A percentile compares a stretch with the other conserved stretches of the same genome.
Evolutionary conservation across 2,797 vertebrate species (phyloP).

Genomic region (Chrysocyon brachyurus): DNA sequence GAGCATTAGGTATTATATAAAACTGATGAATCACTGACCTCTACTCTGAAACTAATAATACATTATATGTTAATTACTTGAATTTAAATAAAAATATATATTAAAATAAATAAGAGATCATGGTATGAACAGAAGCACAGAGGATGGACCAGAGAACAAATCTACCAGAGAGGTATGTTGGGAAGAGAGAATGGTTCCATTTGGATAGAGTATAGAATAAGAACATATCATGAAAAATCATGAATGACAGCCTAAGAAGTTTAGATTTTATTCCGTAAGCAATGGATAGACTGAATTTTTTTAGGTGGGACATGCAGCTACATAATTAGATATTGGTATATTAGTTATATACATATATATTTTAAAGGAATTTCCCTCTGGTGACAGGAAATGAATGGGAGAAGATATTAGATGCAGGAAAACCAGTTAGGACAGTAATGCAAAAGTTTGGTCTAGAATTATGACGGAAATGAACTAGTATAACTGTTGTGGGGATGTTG

Average conservation of each 20-base stretch:
- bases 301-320: background rate
- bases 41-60: too few relatives aligned
- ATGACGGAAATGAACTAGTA: background rate
- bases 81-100: too few relatives aligned
- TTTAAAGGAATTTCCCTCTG: background rate
- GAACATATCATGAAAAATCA: background rate
- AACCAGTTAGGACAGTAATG: background rate
- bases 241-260: background rate
- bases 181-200: background rate
- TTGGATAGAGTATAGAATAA: background rate
- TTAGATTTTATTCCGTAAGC: background rate
- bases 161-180: background rate
- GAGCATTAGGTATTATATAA: too few relatives aligned
- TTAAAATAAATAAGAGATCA: too few relatives aligned
- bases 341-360: background rate
- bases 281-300: background rate
- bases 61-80: too few relatives aligned
- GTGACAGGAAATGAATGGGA: background rate
- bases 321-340: conserved; percentile 5
- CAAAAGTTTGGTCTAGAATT: background rate
- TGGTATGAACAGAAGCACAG: background rate
- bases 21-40: too few relatives aligned
- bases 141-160: background rate
- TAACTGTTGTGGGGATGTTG: background rate
- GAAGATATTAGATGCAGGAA: background rate